A percentile compares a stretch with the other conserved stretches of the same genome.
phyloP scores from a whole-genome alignment of 2,888 invertebrate genomes.

The Neoaliturus tenellus region DNA sequence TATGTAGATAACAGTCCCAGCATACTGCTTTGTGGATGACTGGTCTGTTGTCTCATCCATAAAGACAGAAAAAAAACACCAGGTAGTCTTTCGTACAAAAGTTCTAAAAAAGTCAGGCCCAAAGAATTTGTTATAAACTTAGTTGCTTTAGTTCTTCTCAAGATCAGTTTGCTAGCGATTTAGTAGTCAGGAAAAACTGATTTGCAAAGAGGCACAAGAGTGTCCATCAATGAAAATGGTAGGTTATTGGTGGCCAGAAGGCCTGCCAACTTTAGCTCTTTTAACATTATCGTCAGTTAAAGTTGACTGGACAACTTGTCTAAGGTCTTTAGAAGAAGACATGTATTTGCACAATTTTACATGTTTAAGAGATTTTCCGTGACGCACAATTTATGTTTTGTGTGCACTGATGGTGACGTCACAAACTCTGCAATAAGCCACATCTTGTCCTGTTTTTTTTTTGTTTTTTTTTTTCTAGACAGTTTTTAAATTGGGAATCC shows the following conservation, averaged over 20 bases:
- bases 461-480: neutral
- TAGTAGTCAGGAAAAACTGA: conserved; percentile 8
- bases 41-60: conserved; percentile 43
- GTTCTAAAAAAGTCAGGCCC: conserved; percentile 5
- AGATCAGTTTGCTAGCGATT: neutral
- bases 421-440: neutral
- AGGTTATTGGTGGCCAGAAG: neutral
- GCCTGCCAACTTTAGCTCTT: conserved; percentile 25
- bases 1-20: neutral
- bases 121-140: conserved; percentile 7
- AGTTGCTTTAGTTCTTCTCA: conserved; percentile 10
- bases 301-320: neutral
- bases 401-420: neutral
- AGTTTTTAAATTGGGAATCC: too few relatives aligned
- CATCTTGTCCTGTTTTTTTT: neutral
- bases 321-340: neutral
- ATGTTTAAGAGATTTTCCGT: neutral
- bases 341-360: neutral
- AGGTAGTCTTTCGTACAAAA: conserved; percentile 8
- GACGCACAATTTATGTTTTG: neutral
- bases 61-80: conserved; percentile 28
- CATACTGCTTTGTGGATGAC: conserved; percentile 24
- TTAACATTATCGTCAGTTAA: neutral
- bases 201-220: conserved; percentile 2
- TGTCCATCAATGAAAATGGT: conserved; percentile 11